Evolutionary conservation across 1,140 invertebrate genomes (phyloP).

Genomic region (Chymomyza costata): DNA sequence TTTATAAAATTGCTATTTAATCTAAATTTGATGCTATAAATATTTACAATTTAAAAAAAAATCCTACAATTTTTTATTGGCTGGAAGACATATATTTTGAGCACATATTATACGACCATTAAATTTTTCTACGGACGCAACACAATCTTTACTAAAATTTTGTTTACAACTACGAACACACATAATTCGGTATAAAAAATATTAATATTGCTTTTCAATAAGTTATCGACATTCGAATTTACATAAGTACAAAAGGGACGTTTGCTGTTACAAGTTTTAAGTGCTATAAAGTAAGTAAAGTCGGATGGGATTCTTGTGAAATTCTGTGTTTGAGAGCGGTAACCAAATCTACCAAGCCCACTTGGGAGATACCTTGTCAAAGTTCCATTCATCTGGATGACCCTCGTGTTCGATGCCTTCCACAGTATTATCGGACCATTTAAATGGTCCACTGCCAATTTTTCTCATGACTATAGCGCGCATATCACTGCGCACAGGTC

Average conservation of each 20-base stretch:
- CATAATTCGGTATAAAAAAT: slow-evolving; percentile 22
- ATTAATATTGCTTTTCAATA: slow-evolving; percentile 30
- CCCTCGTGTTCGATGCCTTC: slow-evolving; percentile 79
- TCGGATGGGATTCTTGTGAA: slow-evolving; percentile 3
- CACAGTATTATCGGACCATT: slow-evolving; percentile 81
- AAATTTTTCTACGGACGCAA: slow-evolving; percentile 48
- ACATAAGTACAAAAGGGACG: too few species aligned
- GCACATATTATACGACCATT: slow-evolving; percentile 5
- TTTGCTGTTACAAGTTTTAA: too few species aligned
- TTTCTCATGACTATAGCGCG: slow-evolving; percentile 59
- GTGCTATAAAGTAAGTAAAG: too few species aligned
- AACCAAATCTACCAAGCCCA: slow-evolving; percentile 76
- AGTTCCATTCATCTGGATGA: slow-evolving; percentile 86
- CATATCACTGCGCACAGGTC: slow-evolving; percentile 67
- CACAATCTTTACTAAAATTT: slow-evolving; percentile 24
- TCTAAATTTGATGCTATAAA: slow-evolving; percentile 45
- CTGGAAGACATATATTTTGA: slow-evolving; percentile 52
- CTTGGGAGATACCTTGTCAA: slow-evolving; percentile 77
- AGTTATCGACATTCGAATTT: slow-evolving; percentile 30
- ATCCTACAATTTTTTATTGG: slow-evolving; percentile 9
- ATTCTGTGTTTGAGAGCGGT: too few species aligned
- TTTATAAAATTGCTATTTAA: slow-evolving; percentile 43
- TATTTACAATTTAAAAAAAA: not conserved
- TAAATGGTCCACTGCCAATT: slow-evolving; percentile 77
- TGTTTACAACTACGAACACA: slow-evolving; percentile 56